Conservation (phyloP, 2,113 vertebrate species). For the Cathartes aura region DNA sequence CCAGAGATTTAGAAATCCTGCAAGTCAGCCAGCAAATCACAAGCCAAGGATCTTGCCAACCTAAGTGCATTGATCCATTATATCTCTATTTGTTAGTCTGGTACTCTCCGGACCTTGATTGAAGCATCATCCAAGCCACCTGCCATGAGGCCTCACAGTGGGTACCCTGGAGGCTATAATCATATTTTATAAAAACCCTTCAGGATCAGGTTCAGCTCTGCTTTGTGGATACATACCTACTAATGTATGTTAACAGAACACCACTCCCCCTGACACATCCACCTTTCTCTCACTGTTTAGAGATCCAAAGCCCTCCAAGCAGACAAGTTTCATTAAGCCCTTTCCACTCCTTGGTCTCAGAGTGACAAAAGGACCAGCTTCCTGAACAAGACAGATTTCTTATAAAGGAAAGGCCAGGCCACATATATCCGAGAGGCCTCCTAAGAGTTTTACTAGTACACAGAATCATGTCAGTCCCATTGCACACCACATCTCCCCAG, state of each 20-base stretch:
- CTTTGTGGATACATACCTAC: neutral
- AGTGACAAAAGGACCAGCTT: neutral
- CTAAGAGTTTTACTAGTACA: neutral
- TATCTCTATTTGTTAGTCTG: neutral
- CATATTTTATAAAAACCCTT: neutral
- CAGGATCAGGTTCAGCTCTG: neutral
- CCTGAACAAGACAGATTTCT: neutral
- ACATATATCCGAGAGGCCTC: neutral
- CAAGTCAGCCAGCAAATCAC: slow-evolving; percentile 7
- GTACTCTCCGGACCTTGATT: neutral
- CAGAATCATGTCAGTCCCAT: neutral
- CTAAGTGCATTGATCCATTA: neutral
- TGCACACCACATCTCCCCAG: neutral
- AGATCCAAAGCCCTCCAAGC: neutral
- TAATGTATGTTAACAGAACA: neutral
- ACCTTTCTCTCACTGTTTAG: neutral
- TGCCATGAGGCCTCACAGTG: neutral
- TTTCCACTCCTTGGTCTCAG: neutral
- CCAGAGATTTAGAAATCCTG: slow-evolving; percentile 30
- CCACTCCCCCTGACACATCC: accelerated
- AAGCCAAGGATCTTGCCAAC: neutral
- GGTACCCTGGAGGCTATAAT: neutral
- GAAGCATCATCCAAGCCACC: neutral
- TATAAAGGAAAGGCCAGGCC: neutral
- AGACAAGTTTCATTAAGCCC: neutral